Conservation (phyloP, 2,797 vertebrate species). For the Phalloptychus januarius region DNA sequence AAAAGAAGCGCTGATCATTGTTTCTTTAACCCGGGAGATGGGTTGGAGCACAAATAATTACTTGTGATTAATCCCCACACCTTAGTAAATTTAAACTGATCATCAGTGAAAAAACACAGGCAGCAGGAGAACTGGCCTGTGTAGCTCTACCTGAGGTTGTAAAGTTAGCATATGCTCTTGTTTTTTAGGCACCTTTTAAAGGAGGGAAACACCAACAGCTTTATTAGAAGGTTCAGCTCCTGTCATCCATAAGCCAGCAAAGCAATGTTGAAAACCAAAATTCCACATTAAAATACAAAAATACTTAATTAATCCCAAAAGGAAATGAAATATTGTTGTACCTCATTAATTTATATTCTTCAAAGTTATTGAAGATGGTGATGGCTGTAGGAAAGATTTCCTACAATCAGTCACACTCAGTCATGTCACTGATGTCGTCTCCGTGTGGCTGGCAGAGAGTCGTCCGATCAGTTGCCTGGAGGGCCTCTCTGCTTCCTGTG, state of each 20-base stretch:
- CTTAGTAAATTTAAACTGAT: slow-evolving; percentile 5
- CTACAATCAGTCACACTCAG: no score
- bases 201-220: not conserved
- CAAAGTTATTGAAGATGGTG: no score
- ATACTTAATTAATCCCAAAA: no score
- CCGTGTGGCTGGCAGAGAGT: no score
- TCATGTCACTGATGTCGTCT: no score
- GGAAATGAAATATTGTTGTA: no score
- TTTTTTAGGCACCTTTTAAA: not conserved
- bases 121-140: not conserved
- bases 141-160: not conserved
- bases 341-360: no score
- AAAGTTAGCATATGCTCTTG: not conserved
- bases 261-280: not conserved
- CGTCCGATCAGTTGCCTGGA: no score
- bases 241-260: not conserved
- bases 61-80: slow-evolving; percentile 7
- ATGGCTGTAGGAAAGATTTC: no score
- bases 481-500: no score
- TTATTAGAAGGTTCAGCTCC: not conserved
- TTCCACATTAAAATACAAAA: no score
- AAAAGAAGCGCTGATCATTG: slow-evolving; percentile 11
- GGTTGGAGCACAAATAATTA: slow-evolving; percentile 13
- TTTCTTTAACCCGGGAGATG: not conserved
- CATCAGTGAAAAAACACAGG: slow-evolving; percentile 1